Percentiles rank a stretch among this genome's conserved stretches.
Evolutionary conservation across 2,797 vertebrate genomes (phyloP).

Genomic region (Erpetoichthys calabaricus): DNA sequence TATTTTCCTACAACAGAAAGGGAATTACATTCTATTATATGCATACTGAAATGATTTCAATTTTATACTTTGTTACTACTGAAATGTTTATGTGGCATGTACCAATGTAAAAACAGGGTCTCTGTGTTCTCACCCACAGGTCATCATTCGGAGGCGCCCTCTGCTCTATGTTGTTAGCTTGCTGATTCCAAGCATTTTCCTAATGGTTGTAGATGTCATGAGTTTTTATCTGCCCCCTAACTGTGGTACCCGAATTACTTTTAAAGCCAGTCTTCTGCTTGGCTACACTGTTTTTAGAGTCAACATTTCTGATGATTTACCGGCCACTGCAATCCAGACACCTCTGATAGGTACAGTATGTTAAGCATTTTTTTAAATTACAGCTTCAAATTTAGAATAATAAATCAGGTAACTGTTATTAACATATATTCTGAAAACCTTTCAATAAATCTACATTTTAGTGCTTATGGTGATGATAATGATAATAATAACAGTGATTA

Average conservation of each 20-base stretch:
- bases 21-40: too few relatives aligned
- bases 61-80: too few relatives aligned
- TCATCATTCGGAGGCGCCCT: conserved; percentile 65
- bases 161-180: conserved; percentile 62
- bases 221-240: conserved; percentile 68
- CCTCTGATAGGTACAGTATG: conserved; percentile 57
- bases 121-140: conserved; percentile 27
- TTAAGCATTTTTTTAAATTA: neutral
- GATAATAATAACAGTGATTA: too few relatives aligned
- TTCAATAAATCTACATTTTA: too few relatives aligned
- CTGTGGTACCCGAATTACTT: conserved; percentile 59
- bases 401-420: too few relatives aligned
- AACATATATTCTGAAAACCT: too few relatives aligned
- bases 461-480: too few relatives aligned
- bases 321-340: conserved; percentile 40
- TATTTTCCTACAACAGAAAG: too few relatives aligned
- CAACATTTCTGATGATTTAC: conserved; percentile 62
- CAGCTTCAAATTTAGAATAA: too few relatives aligned
- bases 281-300: conserved; percentile 72
- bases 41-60: too few relatives aligned
- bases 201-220: conserved; percentile 69
- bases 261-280: conserved; percentile 68
- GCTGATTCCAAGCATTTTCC: conserved; percentile 61
- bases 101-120: neutral
- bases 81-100: too few relatives aligned